Evolutionary conservation across 1,140 invertebrate species (phyloP).

Genomic region (Pinna nobilis): DNA sequence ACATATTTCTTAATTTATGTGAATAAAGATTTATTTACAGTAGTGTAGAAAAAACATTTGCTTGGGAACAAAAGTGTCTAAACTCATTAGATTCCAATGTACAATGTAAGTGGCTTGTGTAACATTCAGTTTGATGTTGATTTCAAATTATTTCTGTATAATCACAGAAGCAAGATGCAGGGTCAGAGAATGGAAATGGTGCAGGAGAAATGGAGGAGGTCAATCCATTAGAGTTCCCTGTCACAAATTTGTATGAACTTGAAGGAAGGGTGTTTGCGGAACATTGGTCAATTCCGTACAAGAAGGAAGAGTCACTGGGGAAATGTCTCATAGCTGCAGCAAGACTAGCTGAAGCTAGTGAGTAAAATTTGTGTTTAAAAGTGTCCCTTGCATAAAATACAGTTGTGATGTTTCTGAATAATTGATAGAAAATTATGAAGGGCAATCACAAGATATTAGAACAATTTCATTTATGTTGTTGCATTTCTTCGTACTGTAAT

Average conservation of each 20-base stretch:
- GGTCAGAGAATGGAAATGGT: constrained; percentile 33
- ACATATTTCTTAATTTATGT: too few species aligned
- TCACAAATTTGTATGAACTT: constrained; percentile 77
- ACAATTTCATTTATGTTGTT: too few species aligned
- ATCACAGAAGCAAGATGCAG: constrained; percentile 29
- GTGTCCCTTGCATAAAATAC: too few species aligned
- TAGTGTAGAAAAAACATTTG: too few species aligned
- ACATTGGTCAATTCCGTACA: constrained; percentile 79
- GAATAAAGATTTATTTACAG: too few species aligned
- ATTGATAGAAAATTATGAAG: too few species aligned
- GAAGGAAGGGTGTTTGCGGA: constrained; percentile 78
- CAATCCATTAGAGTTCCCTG: constrained; percentile 75
- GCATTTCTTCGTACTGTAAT: too few species aligned
- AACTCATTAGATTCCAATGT: not conserved
- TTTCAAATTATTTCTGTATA: too few species aligned
- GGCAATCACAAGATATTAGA: too few species aligned
- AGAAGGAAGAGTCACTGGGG: constrained; percentile 77
- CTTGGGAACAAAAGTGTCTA: not conserved
- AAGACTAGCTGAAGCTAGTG: constrained; percentile 75
- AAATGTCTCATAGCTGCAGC: constrained; percentile 76
- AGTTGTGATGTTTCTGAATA: too few species aligned
- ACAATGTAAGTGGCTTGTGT: too few species aligned
- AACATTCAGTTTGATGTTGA: too few species aligned
- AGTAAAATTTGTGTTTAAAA: constrained; percentile 4
- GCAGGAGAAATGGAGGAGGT: constrained; percentile 53